These are phyloP conservation scores for Drosophila murphyi DNA, from an alignment of 1,140 invertebrate species.

Conservation along the genomic window DNA sequence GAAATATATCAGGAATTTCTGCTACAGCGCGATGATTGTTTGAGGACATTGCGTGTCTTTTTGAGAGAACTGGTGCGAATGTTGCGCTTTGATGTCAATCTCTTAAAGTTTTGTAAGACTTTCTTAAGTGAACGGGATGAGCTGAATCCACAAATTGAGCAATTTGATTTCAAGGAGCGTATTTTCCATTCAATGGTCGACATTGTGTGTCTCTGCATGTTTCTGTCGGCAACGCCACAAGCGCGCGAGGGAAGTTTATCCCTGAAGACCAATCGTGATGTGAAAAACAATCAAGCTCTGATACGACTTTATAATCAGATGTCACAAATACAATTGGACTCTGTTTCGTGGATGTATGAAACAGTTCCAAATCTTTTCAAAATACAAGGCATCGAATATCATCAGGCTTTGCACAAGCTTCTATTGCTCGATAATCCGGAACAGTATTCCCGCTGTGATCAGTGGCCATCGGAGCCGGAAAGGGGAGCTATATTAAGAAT, in stretches of 20 bases:
- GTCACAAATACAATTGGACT: conserved; percentile 92
- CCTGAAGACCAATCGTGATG: conserved; percentile 71
- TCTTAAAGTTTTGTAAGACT: conserved; percentile 89
- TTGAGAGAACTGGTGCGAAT: conserved; percentile 93
- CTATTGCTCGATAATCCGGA: conserved; percentile 94
- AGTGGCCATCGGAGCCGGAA: conserved; percentile 96
- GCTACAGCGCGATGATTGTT: conserved; percentile 95
- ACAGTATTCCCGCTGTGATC: conserved; percentile 95
- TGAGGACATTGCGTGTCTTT: conserved; percentile 92
- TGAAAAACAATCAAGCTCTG: conserved; percentile 81
- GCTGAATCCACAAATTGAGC: conserved; percentile 85
- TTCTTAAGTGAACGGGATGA: conserved; percentile 89
- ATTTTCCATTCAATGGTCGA: conserved; percentile 94
- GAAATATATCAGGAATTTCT: conserved; percentile 94
- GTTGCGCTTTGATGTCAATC: conserved; percentile 91
- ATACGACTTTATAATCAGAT: conserved; percentile 89
- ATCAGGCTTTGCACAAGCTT: conserved; percentile 93
- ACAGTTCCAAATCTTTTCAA: conserved; percentile 91
- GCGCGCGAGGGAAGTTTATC: conserved; percentile 88
- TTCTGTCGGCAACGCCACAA: conserved; percentile 91
- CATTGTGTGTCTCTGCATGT: conserved; percentile 93
- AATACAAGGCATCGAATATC: conserved; percentile 89
- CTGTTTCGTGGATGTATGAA: conserved; percentile 94
- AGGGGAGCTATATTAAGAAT: conserved; percentile 91
- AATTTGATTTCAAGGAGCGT: conserved; percentile 91